Base-by-base conservation (phyloP, 2,888 invertebrate genomes). In the Cancer borealis region DNA sequence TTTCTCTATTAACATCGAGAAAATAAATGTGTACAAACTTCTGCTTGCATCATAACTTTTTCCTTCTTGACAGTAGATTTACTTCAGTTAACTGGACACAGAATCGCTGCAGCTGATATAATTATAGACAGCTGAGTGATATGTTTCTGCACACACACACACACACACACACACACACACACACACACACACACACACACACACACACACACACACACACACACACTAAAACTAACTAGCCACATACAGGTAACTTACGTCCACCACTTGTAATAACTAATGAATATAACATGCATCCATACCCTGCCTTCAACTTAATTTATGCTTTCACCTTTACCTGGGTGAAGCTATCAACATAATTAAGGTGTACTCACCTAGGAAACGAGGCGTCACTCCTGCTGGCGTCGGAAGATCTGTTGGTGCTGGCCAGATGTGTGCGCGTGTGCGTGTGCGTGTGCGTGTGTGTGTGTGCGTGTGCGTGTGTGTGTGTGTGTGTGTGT, bases 401-500 rank as follows among this genome's bases (percentile, higher is more conserved):
- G 66, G 21, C 66, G 66, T n/a, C 3, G 66, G 5, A n/a, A 66
- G 66, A n/a, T n/a, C 5, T 21, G 17, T n/a, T 21, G 21, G 21
- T 66, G 26, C 30, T 79, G 30, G 8, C 79, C 30, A 79, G 26
- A 8, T 79, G 89, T 49, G 47, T 89, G 89, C 49, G 47, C 49
- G 47, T 89, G 47, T 49, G 47, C 49, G 47, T 89, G 47, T 89
- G 47, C n/a, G 47, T 89, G 47, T 89, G 47, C 49, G 47, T 47
- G 47, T 89, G 47, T 89, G 47, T 47, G 47, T 89, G 47, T 89
- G 47, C 49, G 47, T 89, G 47, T 89, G 47, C 49, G n/a, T 54
- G 90, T 90, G 90, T 30, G 54, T 90, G 90, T 90, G 90, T 90
- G 90, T 90, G 90, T 90, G 54, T 90, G 90, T 49, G 30, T 26